Percentiles rank a stretch among this genome's conserved stretches.
Conservation (phyloP, 1,140 invertebrate species). For the Nasonia giraulti region DNA sequence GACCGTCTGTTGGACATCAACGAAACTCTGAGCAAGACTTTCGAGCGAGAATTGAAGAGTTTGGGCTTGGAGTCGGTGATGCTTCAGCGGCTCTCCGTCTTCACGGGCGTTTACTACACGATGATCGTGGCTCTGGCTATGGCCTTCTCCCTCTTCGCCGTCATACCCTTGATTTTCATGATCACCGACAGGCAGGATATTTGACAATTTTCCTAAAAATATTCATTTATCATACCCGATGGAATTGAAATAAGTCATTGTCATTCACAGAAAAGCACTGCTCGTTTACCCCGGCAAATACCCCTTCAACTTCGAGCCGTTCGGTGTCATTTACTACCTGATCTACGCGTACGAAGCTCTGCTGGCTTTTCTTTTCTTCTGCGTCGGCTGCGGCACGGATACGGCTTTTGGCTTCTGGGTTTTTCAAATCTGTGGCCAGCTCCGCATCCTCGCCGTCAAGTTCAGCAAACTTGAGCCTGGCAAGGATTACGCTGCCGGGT, state of each 20-base stretch:
- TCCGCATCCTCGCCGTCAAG: slow-evolving; percentile 44
- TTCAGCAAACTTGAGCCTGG: slow-evolving; percentile 49
- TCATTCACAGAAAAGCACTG: not conserved
- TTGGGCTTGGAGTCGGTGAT: slow-evolving; percentile 72
- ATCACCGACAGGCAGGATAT: slow-evolving; percentile 21
- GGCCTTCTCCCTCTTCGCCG: slow-evolving; percentile 62
- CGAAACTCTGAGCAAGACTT: not conserved
- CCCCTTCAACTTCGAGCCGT: not conserved
- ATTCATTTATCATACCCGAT: not conserved
- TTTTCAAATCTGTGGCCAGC: slow-evolving; percentile 56
- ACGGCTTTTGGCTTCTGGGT: slow-evolving; percentile 55
- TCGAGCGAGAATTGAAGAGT: not conserved
- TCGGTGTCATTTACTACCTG: not conserved
- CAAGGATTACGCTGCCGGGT: not conserved
- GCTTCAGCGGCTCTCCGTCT: slow-evolving; percentile 69
- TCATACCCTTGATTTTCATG: slow-evolving; percentile 4
- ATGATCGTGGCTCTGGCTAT: slow-evolving; percentile 22
- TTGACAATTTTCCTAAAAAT: not conserved
- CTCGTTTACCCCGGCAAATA: slow-evolving; percentile 17
- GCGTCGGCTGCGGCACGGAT: slow-evolving; percentile 48
- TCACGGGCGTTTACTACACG: slow-evolving; percentile 56
- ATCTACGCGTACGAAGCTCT: slow-evolving; percentile 22
- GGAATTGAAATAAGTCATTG: too few relatives aligned
- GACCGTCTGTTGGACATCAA: slow-evolving; percentile 1
- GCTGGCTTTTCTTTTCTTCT: not conserved